Base-by-base conservation (phyloP, 2,797 vertebrate species). In the Ceryle rudis region DNA sequence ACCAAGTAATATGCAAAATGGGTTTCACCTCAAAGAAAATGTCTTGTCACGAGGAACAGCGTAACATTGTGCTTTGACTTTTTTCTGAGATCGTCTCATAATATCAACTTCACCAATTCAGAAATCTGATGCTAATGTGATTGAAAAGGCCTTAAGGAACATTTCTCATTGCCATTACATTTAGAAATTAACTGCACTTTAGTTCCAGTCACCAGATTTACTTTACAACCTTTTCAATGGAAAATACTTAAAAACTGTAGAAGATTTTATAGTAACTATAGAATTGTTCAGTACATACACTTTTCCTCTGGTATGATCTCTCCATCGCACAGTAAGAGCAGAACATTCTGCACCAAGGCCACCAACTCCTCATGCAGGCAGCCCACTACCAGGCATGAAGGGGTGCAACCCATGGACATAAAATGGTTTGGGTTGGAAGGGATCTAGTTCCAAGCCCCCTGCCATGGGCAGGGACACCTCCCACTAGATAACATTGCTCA, bases 141-240 rank as follows among this genome's bases (percentile, higher is more conserved):
- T 54, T 62, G 37, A 84, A 94, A 89, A 93, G 62, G 65, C 61
- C 71, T 81, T 46, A 72, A 92, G 83, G 86, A 95, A 74, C 41
- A 70, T 60, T 88, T 81, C 29, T 66, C 41, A 81, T 26, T 41
- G 28, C 28, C 0, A 0, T 19, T 42, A 62, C 44, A 51, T 82
- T 83, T 65, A 89, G 86, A 94, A 82, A 90, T 58, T 60, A 88
- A 84, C 62, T 17, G 5, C 31, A 42, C 16, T 13, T 37, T 35
- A 82, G 37, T 60, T 84, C 41, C 62, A 85, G 37, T 51, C 46
- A 77, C 21, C 79, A 84, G 72, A 81, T 90, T 75, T 78, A 74
- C 74, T 86, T 81, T n/a, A 60, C 7, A 87, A 81, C 39, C 26
- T 78, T 37, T 33, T 55, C 4, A 1, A 25, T 10, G 9, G 0